phyloP scores from a whole-genome alignment of 2,888 invertebrate species.

The Alloplasta piceator region DNA sequence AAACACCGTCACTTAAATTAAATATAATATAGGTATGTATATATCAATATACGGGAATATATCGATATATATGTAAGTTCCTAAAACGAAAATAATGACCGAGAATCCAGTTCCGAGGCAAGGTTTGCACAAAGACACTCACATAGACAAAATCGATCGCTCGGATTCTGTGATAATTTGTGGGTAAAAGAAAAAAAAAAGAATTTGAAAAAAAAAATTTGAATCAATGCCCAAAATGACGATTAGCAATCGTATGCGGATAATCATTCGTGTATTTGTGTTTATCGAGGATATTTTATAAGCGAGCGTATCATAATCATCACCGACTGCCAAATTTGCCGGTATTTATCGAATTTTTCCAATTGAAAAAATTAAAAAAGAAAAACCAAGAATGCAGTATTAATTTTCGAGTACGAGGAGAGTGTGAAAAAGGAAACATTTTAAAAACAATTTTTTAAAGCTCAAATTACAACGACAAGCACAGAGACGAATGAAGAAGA shows the following conservation, averaged over 20 bases:
- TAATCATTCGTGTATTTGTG: constrained; percentile 34
- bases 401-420: constrained; percentile 19
- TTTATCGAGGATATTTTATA: constrained; percentile 36
- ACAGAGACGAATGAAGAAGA: constrained; percentile 21
- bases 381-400: neutral
- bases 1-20: constrained; percentile 29
- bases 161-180: constrained; percentile 56
- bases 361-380: constrained; percentile 12
- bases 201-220: too few relatives aligned
- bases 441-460: neutral
- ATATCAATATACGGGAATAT: constrained; percentile 3
- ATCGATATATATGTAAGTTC: constrained; percentile 51
- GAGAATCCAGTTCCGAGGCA: constrained; percentile 44
- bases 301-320: constrained; percentile 47
- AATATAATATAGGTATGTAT: constrained; percentile 1
- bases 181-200: constrained; percentile 39
- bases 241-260: constrained; percentile 45
- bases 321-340: constrained; percentile 57
- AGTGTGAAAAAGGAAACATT: neutral
- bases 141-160: constrained; percentile 27
- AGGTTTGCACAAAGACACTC: constrained; percentile 24
- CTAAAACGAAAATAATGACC: constrained; percentile 36
- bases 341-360: constrained; percentile 34
- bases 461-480: constrained; percentile 7
- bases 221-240: constrained; percentile 35